Evolutionary conservation across 2,888 invertebrate species (phyloP).

Genomic region (Polylopha cassiicola): DNA sequence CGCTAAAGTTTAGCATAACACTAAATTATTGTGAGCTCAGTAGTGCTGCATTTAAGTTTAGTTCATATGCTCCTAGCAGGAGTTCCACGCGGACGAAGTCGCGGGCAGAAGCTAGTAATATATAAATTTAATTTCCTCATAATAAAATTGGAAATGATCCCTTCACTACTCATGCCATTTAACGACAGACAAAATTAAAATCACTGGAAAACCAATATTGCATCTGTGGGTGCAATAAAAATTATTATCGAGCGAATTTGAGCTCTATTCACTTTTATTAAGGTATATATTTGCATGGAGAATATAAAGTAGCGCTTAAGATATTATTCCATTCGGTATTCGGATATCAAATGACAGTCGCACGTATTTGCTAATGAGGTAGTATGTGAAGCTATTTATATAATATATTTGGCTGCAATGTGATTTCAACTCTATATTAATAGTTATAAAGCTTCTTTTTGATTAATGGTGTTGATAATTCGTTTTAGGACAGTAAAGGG

Average conservation of each 20-base stretch:
- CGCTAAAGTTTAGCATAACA: no score
- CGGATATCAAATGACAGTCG: conserved; percentile 65
- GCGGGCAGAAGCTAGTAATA: no score
- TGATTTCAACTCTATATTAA: not conserved
- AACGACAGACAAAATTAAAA: conserved; percentile 70
- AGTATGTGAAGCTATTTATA: conserved; percentile 48
- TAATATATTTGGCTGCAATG: not conserved
- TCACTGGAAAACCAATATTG: conserved; percentile 58
- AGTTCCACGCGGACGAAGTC: no score
- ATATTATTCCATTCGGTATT: conserved; percentile 40
- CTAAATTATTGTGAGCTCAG: no score
- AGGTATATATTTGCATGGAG: conserved; percentile 37
- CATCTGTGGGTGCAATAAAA: conserved; percentile 43
- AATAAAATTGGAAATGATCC: conserved; percentile 49
- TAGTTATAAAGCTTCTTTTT: not conserved
- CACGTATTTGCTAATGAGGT: conserved; percentile 65
- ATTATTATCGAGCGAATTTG: conserved; percentile 34
- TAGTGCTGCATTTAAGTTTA: no score
- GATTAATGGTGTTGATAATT: not conserved
- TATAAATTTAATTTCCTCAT: conserved; percentile 30
- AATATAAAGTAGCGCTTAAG: conserved; percentile 32
- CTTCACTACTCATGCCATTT: conserved; percentile 58
- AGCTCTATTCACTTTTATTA: conserved; percentile 34
- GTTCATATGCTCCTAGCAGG: no score
- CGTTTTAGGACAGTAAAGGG: no score